These are phyloP conservation scores for Elgonia sp. DNA, from an alignment of 2,888 invertebrate species.

Conservation along the genomic window DNA sequence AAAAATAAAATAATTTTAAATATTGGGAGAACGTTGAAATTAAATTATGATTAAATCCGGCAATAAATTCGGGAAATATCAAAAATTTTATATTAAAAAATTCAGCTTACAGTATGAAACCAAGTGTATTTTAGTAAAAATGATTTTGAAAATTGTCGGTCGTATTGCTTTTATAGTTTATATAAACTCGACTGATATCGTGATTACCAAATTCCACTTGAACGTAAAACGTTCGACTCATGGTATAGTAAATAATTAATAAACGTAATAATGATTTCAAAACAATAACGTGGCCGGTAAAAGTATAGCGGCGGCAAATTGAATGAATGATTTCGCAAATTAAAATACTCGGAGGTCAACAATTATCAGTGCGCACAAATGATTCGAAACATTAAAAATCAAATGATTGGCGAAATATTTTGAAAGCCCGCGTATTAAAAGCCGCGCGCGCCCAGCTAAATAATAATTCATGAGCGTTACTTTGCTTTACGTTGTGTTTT, in stretches of 20 bases:
- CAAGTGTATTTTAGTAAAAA: too few relatives aligned
- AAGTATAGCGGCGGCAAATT: slow-evolving; percentile 39
- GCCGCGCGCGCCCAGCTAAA: slow-evolving; percentile 22
- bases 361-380: slow-evolving; percentile 47
- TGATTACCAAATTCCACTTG: too few relatives aligned
- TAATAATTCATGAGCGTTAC: slow-evolving; percentile 63
- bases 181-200: not conserved
- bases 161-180: slow-evolving; percentile 24
- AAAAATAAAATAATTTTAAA: too few relatives aligned
- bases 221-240: not conserved
- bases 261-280: slow-evolving; percentile 47
- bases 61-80: too few relatives aligned
- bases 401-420: slow-evolving; percentile 48
- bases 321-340: slow-evolving; percentile 52
- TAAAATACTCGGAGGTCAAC: slow-evolving; percentile 49
- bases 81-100: too few relatives aligned
- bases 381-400: slow-evolving; percentile 45
- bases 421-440: slow-evolving; percentile 40
- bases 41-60: too few relatives aligned
- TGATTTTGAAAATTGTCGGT: too few relatives aligned
- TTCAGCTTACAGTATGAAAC: too few relatives aligned
- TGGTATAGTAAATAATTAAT: slow-evolving; percentile 58
- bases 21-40: too few relatives aligned
- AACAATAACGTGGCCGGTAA: slow-evolving; percentile 33
- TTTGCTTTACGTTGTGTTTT: slow-evolving; percentile 62